Evolutionary conservation across 2,113 vertebrate species (phyloP).

Genomic region (Sceloporus tristichus): DNA sequence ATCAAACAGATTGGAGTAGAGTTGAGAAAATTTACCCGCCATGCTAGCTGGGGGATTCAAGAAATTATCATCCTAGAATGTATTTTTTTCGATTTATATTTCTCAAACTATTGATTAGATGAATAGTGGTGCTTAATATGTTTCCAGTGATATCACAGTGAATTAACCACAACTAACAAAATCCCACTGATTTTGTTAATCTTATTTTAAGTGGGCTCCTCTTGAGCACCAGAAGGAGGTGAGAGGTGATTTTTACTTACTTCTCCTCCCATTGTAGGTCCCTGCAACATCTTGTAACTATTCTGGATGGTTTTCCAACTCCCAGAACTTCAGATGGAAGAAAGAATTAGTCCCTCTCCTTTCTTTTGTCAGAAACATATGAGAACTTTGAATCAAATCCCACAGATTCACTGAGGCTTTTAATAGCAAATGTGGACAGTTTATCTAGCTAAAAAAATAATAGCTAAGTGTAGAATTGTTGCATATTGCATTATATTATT

Average conservation of each 20-base stretch:
- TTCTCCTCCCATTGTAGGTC: background rate
- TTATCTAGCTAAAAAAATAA: background rate
- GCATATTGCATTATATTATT: conserved; percentile 11
- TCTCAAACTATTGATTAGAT: no score
- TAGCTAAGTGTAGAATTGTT: background rate
- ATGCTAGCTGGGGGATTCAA: no score
- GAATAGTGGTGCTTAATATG: no score
- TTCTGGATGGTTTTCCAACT: background rate
- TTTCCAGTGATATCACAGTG: no score
- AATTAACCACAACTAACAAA: no score
- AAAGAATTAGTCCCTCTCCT: background rate
- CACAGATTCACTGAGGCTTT: background rate
- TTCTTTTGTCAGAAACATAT: background rate
- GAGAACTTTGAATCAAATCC: background rate
- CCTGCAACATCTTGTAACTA: background rate
- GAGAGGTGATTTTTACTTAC: background rate
- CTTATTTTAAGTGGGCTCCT: no score
- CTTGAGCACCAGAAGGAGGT: no score
- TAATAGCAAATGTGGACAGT: background rate
- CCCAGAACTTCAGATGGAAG: background rate
- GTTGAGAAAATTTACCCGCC: no score
- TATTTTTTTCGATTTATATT: no score
- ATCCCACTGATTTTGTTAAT: no score
- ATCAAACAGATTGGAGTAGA: no score
- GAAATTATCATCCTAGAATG: no score